A percentile compares a stretch with the other conserved stretches of the same genome.
Evolutionary conservation across 2,888 invertebrate genomes (phyloP).

Genomic region (Ecliptopera silaceata): DNA sequence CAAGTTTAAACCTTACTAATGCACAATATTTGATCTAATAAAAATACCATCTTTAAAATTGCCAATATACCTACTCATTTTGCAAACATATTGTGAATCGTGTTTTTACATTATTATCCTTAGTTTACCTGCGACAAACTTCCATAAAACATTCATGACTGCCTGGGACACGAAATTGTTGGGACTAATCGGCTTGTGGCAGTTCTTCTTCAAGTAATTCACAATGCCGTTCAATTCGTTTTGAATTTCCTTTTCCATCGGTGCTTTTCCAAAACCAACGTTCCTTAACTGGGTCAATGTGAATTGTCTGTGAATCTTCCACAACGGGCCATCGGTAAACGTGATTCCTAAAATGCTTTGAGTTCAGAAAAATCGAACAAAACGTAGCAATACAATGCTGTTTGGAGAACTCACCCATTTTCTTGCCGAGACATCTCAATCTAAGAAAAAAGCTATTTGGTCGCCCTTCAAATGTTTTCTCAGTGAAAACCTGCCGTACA

Average conservation of each 20-base stretch:
- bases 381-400: neutral
- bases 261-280: constrained; percentile 84
- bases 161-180: constrained; percentile 83
- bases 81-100: neutral
- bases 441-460: constrained; percentile 88
- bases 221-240: constrained; percentile 82
- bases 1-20: too few relatives aligned
- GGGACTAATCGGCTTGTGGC: constrained; percentile 68
- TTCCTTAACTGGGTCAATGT: constrained; percentile 85
- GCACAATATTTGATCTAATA: too few relatives aligned
- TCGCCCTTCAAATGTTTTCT: constrained; percentile 86
- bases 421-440: constrained; percentile 85
- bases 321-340: constrained; percentile 86
- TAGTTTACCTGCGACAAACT: constrained; percentile 86
- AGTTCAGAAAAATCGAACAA: neutral
- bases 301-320: constrained; percentile 87
- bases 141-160: constrained; percentile 87
- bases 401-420: constrained; percentile 77
- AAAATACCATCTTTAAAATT: too few relatives aligned
- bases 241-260: constrained; percentile 84
- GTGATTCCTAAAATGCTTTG: constrained; percentile 81
- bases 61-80: too few relatives aligned
- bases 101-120: too few relatives aligned
- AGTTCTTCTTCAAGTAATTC: constrained; percentile 58
- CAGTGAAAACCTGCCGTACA: constrained; percentile 83